Conservation (phyloP, 2,888 invertebrate species). For the Acanthosepion esculentum region DNA sequence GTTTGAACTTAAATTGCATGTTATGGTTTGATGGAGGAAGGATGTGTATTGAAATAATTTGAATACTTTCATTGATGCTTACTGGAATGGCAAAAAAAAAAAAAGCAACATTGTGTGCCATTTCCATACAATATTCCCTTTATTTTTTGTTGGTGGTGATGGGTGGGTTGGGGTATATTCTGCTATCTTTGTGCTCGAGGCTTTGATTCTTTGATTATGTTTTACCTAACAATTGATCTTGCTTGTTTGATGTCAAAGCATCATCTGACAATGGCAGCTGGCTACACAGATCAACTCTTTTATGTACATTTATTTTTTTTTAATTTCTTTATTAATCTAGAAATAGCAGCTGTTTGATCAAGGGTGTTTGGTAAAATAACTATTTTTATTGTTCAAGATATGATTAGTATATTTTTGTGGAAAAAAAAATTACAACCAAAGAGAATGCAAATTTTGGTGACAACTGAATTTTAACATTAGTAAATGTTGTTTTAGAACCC, state of each 20-base stretch:
- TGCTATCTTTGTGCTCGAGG: neutral
- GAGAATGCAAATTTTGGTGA: neutral
- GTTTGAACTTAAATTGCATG: too few relatives aligned
- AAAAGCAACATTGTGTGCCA: neutral
- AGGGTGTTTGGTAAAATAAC: neutral
- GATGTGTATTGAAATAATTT: neutral
- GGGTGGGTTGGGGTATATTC: neutral
- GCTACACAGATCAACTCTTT: neutral
- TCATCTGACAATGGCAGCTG: constrained; percentile 33
- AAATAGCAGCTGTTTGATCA: neutral
- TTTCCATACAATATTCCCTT: neutral
- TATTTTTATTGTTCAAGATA: neutral
- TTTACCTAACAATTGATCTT: neutral
- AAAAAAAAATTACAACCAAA: neutral
- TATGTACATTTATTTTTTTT: neutral
- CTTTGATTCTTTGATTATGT: neutral
- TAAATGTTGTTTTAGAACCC: too few relatives aligned
- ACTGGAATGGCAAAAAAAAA: neutral
- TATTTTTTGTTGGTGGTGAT: too few relatives aligned
- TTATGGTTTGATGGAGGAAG: neutral
- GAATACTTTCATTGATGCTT: neutral
- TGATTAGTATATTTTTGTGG: neutral
- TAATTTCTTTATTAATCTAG: neutral
- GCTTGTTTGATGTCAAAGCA: neutral
- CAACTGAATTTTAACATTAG: neutral